phyloP scores from a whole-genome alignment of 64 coral and sea anemone genomes.

The Stichodactyla mertensii region DNA sequence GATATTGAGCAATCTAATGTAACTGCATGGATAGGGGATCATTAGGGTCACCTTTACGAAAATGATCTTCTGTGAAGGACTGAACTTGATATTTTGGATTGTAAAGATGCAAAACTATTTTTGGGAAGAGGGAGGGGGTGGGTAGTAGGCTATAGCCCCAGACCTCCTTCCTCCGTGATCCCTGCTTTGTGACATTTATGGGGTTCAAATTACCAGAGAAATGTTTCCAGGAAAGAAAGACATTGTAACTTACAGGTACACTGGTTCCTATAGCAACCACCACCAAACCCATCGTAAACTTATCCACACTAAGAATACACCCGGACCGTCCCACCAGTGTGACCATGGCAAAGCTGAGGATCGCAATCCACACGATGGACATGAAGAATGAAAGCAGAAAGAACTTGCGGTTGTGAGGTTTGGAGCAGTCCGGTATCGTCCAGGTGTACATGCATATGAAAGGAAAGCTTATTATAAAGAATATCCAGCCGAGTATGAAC shows the following conservation, averaged over 20 bases:
- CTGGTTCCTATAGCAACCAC: slow-evolving; percentile 95
- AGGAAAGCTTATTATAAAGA: slow-evolving; percentile 86
- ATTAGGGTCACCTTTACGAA: too few species aligned
- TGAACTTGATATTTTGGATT: too few species aligned
- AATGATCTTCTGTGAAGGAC: too few species aligned
- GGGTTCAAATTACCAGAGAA: too few species aligned
- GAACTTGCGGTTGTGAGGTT: slow-evolving; percentile 89
- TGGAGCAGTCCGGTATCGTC: slow-evolving; percentile 94
- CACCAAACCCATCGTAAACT: slow-evolving; percentile 98
- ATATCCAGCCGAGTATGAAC: slow-evolving; percentile 65
- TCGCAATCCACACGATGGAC: slow-evolving; percentile 96
- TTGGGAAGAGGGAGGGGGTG: too few species aligned
- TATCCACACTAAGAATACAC: slow-evolving; percentile 92
- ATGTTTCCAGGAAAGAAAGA: background rate
- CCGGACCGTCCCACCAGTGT: slow-evolving; percentile 92
- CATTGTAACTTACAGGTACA: slow-evolving; percentile 72
- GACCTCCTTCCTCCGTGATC: too few species aligned
- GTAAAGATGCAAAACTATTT: too few species aligned
- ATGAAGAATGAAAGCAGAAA: slow-evolving; percentile 87
- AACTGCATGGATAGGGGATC: too few species aligned
- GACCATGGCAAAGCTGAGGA: slow-evolving; percentile 96
- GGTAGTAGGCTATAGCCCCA: too few species aligned
- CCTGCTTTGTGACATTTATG: too few species aligned
- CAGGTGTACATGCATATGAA: slow-evolving; percentile 91
- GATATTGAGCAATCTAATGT: too few species aligned